These are phyloP conservation scores for Xiphydria camelus DNA, from an alignment of 2,888 invertebrate species.

Conservation along the genomic window DNA sequence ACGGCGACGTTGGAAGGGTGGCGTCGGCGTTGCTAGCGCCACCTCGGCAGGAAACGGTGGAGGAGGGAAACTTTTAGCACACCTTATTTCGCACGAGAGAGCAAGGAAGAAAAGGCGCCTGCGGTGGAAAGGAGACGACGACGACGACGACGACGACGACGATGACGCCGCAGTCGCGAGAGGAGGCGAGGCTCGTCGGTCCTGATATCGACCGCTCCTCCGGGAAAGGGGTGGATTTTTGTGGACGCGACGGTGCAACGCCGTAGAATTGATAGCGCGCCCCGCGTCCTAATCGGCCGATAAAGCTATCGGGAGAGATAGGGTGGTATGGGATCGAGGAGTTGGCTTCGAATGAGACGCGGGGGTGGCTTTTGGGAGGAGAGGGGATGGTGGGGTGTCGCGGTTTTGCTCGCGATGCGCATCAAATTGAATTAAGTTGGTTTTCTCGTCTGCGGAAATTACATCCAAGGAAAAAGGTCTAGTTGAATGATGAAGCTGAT, in stretches of 20 bases:
- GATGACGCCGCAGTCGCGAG: conserved; percentile 32
- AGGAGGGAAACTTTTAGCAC: conserved; percentile 19
- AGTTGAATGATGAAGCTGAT: too few species aligned
- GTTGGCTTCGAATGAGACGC: too few species aligned
- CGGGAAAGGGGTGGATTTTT: conserved; percentile 54
- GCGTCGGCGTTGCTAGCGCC: conserved; percentile 47
- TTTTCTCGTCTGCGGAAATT: too few species aligned
- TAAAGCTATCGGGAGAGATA: too few species aligned
- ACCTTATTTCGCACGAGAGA: conserved; percentile 5
- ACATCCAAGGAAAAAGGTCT: too few species aligned
- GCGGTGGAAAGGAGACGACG: conserved; percentile 28
- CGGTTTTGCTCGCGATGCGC: too few species aligned
- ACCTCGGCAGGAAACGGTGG: conserved; percentile 45
- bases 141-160: conserved; percentile 32
- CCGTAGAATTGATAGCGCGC: conserved; percentile 24
- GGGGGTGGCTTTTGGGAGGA: too few species aligned
- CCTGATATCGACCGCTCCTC: conserved; percentile 51
- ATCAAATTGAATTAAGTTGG: too few species aligned
- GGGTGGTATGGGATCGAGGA: too few species aligned
- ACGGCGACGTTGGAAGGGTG: conserved; percentile 26
- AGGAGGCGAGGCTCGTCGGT: conserved; percentile 27
- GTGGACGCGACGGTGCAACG: conserved; percentile 23
- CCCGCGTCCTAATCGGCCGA: too few species aligned
- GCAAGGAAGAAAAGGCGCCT: conserved; percentile 1
- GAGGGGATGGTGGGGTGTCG: too few species aligned